A percentile compares a stretch with the other conserved stretches of the same genome.
phyloP scores from a whole-genome alignment of 2,888 invertebrate species.

The Sycophila texana region DNA sequence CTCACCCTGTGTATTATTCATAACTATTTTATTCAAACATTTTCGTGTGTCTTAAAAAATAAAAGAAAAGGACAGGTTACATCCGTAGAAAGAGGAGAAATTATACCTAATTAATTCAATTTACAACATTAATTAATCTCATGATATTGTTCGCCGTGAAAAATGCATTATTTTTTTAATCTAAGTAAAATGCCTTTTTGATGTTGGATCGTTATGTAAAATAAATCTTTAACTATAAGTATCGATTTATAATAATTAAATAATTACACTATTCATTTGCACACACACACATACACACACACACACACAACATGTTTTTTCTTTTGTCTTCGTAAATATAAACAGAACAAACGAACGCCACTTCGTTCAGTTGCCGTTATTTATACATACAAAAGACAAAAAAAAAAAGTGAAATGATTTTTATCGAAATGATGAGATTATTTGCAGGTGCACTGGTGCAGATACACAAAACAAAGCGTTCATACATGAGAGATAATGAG shows the following conservation, averaged over 20 bases:
- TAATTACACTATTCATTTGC: neutral
- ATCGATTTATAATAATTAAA: constrained; percentile 2
- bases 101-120: neutral
- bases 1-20: too few species aligned
- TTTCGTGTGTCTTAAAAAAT: neutral
- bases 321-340: neutral
- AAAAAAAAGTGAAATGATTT: constrained; percentile 16
- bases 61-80: neutral
- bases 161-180: too few species aligned
- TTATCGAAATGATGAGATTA: constrained; percentile 21
- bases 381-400: neutral
- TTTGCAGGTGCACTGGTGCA: constrained; percentile 52
- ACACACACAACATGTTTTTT: constrained; percentile 4
- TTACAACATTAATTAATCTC: neutral
- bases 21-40: too few species aligned
- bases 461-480: constrained; percentile 18
- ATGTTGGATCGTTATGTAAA: neutral
- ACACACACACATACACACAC: constrained; percentile 2
- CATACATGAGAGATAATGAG: neutral
- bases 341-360: constrained; percentile 1
- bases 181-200: neutral
- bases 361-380: constrained; percentile 8
- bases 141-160: too few species aligned
- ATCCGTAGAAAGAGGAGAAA: neutral
- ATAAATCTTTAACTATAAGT: constrained; percentile 3